Conservation (phyloP, 2,888 invertebrate species). For the Noctua janthina region DNA sequence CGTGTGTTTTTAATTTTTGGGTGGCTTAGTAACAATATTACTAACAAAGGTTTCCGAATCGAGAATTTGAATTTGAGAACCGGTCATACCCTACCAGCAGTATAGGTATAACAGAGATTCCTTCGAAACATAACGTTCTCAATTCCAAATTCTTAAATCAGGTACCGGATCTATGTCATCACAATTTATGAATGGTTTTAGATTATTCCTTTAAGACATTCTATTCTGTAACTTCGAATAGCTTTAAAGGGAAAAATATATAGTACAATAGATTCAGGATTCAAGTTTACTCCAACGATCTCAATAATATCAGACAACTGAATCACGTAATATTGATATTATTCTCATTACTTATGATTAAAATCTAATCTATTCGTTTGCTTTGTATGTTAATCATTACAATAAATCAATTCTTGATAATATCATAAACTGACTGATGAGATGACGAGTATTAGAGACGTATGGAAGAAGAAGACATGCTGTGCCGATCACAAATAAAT, state of each 20-base stretch:
- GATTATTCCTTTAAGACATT: not conserved
- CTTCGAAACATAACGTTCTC: not conserved
- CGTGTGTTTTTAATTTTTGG: slow-evolving; percentile 1
- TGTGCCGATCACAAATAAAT: too few species aligned
- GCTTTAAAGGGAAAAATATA: not conserved
- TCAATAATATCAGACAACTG: not conserved
- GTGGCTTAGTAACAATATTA: not conserved
- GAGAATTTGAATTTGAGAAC: not conserved
- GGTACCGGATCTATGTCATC: not conserved
- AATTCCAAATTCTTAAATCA: not conserved
- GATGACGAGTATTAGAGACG: too few species aligned
- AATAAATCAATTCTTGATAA: slow-evolving; percentile 1
- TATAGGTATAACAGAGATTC: not conserved
- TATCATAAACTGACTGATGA: not conserved
- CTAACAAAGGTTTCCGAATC: not conserved
- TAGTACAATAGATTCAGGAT: not conserved
- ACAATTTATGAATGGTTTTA: too few species aligned
- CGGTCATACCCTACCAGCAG: not conserved
- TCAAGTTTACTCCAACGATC: too few species aligned
- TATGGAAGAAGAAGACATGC: too few species aligned
- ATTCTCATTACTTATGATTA: not conserved
- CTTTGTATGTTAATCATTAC: not conserved
- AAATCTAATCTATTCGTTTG: not conserved
- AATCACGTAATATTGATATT: not conserved
- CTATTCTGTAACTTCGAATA: not conserved